Evolutionary conservation across 2,888 invertebrate genomes (phyloP).

Genomic region (Diarsia brunnea): DNA sequence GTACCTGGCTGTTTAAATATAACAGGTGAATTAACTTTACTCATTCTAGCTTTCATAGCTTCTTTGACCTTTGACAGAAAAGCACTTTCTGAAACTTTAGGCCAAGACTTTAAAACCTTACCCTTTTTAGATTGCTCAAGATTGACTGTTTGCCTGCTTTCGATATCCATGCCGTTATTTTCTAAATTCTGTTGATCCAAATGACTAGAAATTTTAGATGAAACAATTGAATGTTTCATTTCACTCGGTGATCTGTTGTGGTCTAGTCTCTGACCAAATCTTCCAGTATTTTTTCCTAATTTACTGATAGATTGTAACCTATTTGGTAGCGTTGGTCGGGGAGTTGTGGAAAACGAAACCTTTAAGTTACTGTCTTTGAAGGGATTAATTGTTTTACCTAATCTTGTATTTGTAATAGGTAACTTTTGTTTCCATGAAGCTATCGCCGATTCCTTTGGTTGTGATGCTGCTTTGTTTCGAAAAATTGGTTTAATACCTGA

Average conservation of each 20-base stretch:
- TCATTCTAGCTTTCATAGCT: constrained; percentile 68
- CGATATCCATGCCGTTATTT: background rate
- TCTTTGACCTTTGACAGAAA: constrained; percentile 75
- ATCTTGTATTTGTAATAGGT: constrained; percentile 23
- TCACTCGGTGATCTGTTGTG: constrained; percentile 48
- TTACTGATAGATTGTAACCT: constrained; percentile 11
- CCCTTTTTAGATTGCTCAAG: constrained; percentile 13
- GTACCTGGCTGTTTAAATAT: constrained; percentile 16
- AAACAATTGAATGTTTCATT: constrained; percentile 37
- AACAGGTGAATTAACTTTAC: constrained; percentile 51
- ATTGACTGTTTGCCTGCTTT: constrained; percentile 11
- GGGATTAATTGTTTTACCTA: constrained; percentile 45
- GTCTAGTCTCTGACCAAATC: constrained; percentile 23
- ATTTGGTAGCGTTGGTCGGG: constrained; percentile 21
- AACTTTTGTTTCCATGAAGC: constrained; percentile 39
- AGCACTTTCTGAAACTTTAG: constrained; percentile 67
- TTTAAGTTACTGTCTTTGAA: constrained; percentile 56
- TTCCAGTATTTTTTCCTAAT: constrained; percentile 9
- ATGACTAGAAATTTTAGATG: constrained; percentile 10
- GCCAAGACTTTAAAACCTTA: constrained; percentile 57
- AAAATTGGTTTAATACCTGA: constrained; percentile 7
- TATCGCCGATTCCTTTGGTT: constrained; percentile 39
- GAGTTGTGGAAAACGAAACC: constrained; percentile 57
- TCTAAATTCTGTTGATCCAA: constrained; percentile 3
- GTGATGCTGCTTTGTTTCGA: constrained; percentile 13